Evolutionary conservation across 2,797 vertebrate genomes (phyloP), one percentile per base, ranked within the genome.

Genomic region (Parauchenoglanis punctatus): DNA sequence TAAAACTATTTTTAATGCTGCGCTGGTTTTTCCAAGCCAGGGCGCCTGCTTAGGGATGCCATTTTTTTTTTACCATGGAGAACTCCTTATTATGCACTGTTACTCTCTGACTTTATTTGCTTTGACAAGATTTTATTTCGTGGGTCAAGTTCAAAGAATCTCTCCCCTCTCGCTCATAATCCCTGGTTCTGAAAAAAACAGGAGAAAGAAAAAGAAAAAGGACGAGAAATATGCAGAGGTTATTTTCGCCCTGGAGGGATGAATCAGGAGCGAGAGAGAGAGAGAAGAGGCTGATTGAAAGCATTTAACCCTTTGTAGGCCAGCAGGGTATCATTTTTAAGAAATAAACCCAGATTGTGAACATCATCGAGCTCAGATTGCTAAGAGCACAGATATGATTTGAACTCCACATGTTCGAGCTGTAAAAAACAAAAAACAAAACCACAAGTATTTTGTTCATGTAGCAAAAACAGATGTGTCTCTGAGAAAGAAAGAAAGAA

Each of bases 71-170:
- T 89, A 91, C 90, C 91, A 86, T 86, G 70, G 91, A 92, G 92
- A 93, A 90, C 88, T 23, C 90, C 93, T 61, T 81, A 61, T 94
- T 93, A 93, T 92, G 88, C 91, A 78, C 92, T 91, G 91, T 92
- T 93, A 92, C 91, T 93, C 84, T 52, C n/a, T 89, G 91, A 93
- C 92, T 92, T 93, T 87, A 95, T 94, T 94, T 94, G 93, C 94
- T 94, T 93, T 94, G 94, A 95, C 93, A 94, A 92, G 92, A 92
- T 95, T 94, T 92, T 92, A 91, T 93, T 93, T 94, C 91, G 88
- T 89, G 92, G 91, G 88, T 91, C 86, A 88, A 89, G 92, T 92
- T 94, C 92, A 93, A 92, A 93, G 90, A 91, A 88, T 91, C 91
- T 90, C 90, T 90, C 89, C 89, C 59, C 84, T 87, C 89, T 86